phyloP scores from a whole-genome alignment of 2,888 invertebrate genomes.

The Drosophila demipolita region DNA sequence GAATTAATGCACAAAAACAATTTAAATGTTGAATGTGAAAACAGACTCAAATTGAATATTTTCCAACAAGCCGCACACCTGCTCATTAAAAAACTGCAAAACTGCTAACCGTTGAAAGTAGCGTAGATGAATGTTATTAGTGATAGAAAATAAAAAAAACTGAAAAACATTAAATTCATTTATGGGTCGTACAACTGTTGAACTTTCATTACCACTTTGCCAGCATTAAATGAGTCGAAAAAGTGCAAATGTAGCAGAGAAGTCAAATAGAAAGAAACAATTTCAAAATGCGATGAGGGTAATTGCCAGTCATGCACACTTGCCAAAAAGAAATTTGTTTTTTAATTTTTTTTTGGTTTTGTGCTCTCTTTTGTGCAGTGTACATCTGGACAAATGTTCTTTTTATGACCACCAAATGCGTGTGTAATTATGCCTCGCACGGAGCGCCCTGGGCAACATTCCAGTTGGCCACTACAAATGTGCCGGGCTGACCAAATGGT shows the following conservation, averaged over 20 bases:
- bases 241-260: background rate
- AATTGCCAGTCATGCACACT: background rate
- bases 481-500: slow-evolving; percentile 53
- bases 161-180: slow-evolving; percentile 14
- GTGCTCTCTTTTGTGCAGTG: slow-evolving; percentile 28
- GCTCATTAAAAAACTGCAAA: background rate
- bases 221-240: background rate
- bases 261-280: background rate
- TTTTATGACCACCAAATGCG: slow-evolving; percentile 76
- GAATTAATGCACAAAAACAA: background rate
- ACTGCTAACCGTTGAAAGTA: background rate
- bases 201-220: slow-evolving; percentile 29
- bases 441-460: slow-evolving; percentile 53
- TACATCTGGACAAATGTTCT: slow-evolving; percentile 67
- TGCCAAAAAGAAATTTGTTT: background rate
- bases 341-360: background rate
- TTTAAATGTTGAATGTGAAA: background rate
- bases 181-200: slow-evolving; percentile 32
- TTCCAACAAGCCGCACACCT: background rate
- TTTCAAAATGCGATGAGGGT: background rate
- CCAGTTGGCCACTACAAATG: slow-evolving; percentile 46
- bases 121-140: background rate
- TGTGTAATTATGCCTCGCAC: slow-evolving; percentile 73
- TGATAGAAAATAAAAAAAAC: background rate
- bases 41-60: background rate